Evolutionary conservation across 2,113 vertebrate species (phyloP), one percentile per base, ranked within the genome.

Genomic region (Eurypyga helias): DNA sequence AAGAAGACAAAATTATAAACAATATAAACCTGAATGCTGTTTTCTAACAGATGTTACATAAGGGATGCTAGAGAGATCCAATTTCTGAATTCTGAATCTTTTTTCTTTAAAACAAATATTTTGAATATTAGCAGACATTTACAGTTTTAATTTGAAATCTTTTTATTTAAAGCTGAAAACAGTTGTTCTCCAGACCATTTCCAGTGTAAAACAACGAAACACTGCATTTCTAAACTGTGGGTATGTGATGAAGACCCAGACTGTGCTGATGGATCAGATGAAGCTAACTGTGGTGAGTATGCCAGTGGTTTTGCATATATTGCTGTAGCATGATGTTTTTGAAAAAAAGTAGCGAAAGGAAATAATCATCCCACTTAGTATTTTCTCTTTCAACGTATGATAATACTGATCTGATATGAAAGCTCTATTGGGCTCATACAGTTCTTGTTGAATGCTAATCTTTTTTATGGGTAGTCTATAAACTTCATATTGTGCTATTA

Each of bases 141-240:
- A 29, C 62, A 8, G 9, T 71, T 87, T 89, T 97, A 28, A 89
- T 89, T 52, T 82, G 65, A 38, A n/a, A 70, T 93, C 23, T 49
- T 96, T 97, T 96, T 57, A 31, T 96, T 96, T 90, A 70, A 97
- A 99, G 99, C 99, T 77, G 99, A 99, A 97, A 99, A 99, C 98
- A 99, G 99, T 92, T 99, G 99, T 93, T 99, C 99, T 65, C 98
- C 99, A 55, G 99, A 99, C 94, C 99, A 99, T 96, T 99, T 99
- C 97, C 99, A 99, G 87, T 99, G 99, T 94, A 99, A 99, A 98
- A 99, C 99, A 36, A 99, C 99, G 45, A 99, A 99, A 90, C 99
- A 99, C 88, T 99, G 99, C 96, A 99, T 99, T 97, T 99, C 99
- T 95, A 99, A 99, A 93, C 98, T 99, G 69, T 99, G 99, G 99